Evolutionary conservation across 2,888 invertebrate genomes (phyloP).

Genomic region (Hecatera dysodea): DNA sequence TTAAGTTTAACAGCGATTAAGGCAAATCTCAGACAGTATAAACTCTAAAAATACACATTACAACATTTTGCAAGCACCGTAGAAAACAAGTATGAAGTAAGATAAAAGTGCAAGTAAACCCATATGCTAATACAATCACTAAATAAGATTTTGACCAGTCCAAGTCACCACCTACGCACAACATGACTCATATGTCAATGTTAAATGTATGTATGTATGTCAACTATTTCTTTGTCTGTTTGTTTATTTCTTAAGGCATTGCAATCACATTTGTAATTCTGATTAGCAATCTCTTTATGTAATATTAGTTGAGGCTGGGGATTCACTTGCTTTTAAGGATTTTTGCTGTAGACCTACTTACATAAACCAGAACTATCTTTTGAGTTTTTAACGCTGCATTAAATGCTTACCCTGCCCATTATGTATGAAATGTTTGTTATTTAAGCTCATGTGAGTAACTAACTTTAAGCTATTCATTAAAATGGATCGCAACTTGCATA

Average conservation of each 20-base stretch:
- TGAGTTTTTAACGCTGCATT: no score
- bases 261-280: conserved; percentile 46
- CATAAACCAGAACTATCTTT: no score
- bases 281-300: conserved; percentile 33
- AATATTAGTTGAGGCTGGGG: conserved; percentile 1
- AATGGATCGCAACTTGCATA: no score
- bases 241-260: conserved; percentile 62
- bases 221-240: conserved; percentile 63
- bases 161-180: conserved; percentile 39
- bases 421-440: no score
- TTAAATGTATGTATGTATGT: conserved; percentile 34
- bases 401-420: no score
- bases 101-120: conserved; percentile 30
- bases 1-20: no score
- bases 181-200: conserved; percentile 62
- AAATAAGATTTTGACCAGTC: conserved; percentile 42
- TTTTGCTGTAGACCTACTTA: not conserved
- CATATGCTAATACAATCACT: conserved; percentile 5
- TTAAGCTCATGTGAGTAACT: no score
- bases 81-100: conserved; percentile 25
- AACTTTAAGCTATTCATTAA: no score
- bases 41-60: not conserved
- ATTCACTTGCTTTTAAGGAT: not conserved
- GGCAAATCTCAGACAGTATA: no score
- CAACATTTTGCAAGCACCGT: not conserved